phyloP scores from a whole-genome alignment of 2,888 invertebrate genomes.

The Bedellia somnulentella region DNA sequence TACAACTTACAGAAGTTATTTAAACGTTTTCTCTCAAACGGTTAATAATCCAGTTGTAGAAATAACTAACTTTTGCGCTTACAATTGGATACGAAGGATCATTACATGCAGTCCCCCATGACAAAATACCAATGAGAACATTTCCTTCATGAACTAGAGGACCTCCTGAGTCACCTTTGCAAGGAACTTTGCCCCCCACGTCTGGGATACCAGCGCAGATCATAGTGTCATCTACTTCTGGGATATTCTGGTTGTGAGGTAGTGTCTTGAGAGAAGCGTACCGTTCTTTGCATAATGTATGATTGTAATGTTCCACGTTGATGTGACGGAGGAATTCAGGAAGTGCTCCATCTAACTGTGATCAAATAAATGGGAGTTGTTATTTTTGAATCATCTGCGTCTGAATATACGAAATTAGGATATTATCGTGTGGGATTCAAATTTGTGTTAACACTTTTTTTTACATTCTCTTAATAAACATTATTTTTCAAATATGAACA shows the following conservation, averaged over 20 bases:
- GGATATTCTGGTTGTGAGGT: constrained; percentile 15
- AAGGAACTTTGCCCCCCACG: constrained; percentile 14
- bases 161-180: constrained; percentile 29
- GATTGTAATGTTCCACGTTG: too few relatives aligned
- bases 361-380: too few relatives aligned
- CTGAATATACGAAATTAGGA: too few relatives aligned
- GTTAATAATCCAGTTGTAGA: constrained; percentile 2
- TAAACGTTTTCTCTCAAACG: too few relatives aligned
- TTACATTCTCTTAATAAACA: too few relatives aligned
- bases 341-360: too few relatives aligned
- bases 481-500: too few relatives aligned
- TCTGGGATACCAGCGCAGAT: constrained; percentile 32
- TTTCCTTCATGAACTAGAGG: constrained; percentile 11
- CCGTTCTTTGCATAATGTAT: constrained; percentile 21
- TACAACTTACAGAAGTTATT: too few relatives aligned
- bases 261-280: constrained; percentile 20
- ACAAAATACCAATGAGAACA: constrained; percentile 8
- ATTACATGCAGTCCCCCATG: constrained; percentile 10
- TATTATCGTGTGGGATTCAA: too few relatives aligned
- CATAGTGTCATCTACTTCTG: constrained; percentile 26
- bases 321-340: too few relatives aligned
- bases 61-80: constrained; percentile 11
- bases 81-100: constrained; percentile 13
- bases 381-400: too few relatives aligned
- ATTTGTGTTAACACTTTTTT: too few relatives aligned